phyloP scores from a whole-genome alignment of 1,140 invertebrate species.

The Lasaia peninsularis region DNA sequence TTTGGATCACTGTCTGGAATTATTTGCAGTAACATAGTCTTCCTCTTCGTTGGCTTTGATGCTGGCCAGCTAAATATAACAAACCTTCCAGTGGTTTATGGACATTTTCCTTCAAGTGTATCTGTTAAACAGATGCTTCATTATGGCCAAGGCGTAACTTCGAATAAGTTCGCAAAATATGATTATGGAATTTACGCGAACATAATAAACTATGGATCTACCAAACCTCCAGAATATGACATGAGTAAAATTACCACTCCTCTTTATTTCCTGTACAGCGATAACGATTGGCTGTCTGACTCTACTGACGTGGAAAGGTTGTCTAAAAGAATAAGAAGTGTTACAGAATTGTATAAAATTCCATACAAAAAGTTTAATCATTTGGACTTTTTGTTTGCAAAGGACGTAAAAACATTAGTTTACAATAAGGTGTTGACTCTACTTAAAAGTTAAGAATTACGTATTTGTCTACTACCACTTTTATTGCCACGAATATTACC shows the following conservation, averaged over 20 bases:
- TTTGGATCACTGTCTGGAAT: no score
- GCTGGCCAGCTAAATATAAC: no score
- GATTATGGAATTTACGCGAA: slow-evolving; percentile 72
- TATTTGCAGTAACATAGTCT: no score
- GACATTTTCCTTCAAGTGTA: slow-evolving; percentile 87
- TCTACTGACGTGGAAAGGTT: slow-evolving; percentile 60
- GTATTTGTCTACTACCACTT: no score
- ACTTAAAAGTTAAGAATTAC: no score
- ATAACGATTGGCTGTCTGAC: slow-evolving; percentile 78
- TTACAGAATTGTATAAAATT: slow-evolving; percentile 50
- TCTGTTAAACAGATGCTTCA: slow-evolving; percentile 87
- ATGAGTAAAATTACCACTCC: slow-evolving; percentile 78
- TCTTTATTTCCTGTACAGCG: slow-evolving; percentile 79
- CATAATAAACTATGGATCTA: no score
- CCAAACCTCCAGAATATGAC: slow-evolving; percentile 16
- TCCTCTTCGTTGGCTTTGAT: no score
- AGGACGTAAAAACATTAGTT: no score
- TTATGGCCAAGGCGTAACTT: slow-evolving; percentile 81
- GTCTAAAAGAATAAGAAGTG: slow-evolving; percentile 51
- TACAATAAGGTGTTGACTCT: no score
- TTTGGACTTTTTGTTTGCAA: no score
- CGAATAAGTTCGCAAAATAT: slow-evolving; percentile 79
- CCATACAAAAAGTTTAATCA: no score
- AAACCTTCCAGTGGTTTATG: slow-evolving; percentile 84
- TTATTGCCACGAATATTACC: no score